Conservation (phyloP, 2,113 vertebrate species). For the Indri indri region DNA sequence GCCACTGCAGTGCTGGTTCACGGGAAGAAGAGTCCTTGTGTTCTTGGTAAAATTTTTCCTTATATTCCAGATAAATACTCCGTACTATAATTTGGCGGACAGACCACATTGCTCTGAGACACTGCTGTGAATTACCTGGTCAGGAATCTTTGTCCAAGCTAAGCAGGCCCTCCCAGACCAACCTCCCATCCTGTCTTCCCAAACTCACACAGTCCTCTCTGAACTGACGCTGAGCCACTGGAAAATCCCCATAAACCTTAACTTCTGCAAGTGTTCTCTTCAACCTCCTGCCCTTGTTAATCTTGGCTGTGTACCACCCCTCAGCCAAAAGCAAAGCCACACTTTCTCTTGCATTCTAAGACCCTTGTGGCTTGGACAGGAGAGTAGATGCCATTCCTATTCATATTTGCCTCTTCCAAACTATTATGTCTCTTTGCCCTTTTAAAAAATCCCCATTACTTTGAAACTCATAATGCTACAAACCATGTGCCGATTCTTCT, state of each 20-base stretch:
- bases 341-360: background rate
- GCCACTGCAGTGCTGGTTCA: no score
- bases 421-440: background rate
- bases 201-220: background rate
- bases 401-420: background rate
- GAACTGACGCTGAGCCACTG: background rate
- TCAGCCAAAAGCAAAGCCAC: background rate
- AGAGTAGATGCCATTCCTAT: accelerated
- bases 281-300: accelerated
- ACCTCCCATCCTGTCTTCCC: background rate
- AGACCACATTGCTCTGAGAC: background rate
- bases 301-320: accelerated
- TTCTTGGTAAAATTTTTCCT: background rate
- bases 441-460: background rate
- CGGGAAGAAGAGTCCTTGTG: background rate
- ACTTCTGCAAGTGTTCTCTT: background rate
- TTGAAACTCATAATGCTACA: background rate
- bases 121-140: no score
- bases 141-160: background rate
- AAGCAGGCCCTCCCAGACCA: background rate
- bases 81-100: background rate
- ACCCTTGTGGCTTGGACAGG: accelerated
- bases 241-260: background rate
- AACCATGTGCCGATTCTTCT: accelerated
- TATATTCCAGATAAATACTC: background rate